These are phyloP conservation scores for Stenolophus ochropezus DNA, from an alignment of 2,888 invertebrate species.

Conservation along the genomic window DNA sequence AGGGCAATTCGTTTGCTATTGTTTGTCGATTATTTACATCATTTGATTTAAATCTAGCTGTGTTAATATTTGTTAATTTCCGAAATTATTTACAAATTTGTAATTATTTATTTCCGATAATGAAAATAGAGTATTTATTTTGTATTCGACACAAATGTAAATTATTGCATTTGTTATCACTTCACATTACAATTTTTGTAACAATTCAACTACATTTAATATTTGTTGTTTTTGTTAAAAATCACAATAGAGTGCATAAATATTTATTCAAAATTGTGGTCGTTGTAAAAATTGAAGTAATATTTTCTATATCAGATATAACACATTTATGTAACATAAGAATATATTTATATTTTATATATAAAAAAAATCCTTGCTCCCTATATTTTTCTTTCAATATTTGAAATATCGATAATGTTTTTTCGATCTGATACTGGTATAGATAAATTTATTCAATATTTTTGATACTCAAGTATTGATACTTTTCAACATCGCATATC, in stretches of 20 bases:
- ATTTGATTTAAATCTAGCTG: neutral
- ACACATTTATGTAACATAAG: no score
- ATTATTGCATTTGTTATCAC: neutral
- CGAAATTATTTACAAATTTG: neutral
- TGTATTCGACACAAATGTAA: neutral
- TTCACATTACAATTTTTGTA: neutral
- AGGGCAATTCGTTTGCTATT: neutral
- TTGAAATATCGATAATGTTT: no score
- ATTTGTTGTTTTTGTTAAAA: neutral
- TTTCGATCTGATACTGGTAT: no score
- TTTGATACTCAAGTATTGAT: no score
- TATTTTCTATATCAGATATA: no score
- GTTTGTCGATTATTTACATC: neutral
- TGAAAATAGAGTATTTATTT: neutral
- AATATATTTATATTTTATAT: no score
- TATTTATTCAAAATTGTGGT: neutral
- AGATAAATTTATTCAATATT: no score
- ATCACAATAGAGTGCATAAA: neutral
- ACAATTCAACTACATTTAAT: neutral
- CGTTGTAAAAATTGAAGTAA: no score
- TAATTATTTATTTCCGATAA: neutral
- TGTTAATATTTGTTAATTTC: neutral
- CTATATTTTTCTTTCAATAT: no score
- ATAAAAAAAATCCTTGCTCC: no score
- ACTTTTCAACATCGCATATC: no score